A percentile compares a stretch with the other conserved stretches of the same genome.
Conservation (phyloP, 2,888 invertebrate species). For the Anarsia innoxiella region DNA sequence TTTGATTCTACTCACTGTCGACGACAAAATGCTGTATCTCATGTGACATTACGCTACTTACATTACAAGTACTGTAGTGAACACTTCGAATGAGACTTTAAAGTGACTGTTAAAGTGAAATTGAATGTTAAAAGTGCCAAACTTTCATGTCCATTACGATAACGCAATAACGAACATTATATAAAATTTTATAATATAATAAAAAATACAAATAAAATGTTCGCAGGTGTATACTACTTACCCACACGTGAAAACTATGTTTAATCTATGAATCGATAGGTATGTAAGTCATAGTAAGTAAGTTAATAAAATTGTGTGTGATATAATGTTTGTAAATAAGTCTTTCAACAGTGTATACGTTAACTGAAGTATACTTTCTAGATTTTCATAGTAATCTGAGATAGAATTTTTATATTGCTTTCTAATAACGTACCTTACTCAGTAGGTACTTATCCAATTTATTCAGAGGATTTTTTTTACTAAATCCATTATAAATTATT, state of each 20-base stretch:
- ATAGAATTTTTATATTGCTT: too few species aligned
- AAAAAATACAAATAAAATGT: constrained; percentile 27
- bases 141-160: constrained; percentile 57
- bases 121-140: constrained; percentile 52
- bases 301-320: constrained; percentile 41
- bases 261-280: too few species aligned
- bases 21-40: constrained; percentile 17
- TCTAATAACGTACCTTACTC: too few species aligned
- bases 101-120: constrained; percentile 29
- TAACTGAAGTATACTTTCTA: constrained; percentile 42
- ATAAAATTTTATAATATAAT: constrained; percentile 38
- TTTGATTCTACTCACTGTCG: too few species aligned
- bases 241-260: too few species aligned
- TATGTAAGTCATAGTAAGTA: constrained; percentile 12
- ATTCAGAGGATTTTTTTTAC: too few species aligned
- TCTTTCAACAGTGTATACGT: constrained; percentile 56
- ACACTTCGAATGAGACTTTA: constrained; percentile 22
- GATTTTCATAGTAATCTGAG: too few species aligned
- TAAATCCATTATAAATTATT: too few species aligned
- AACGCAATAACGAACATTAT: constrained; percentile 44
- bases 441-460: too few species aligned
- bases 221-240: constrained; percentile 31
- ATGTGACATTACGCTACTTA: constrained; percentile 20
- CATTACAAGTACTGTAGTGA: too few species aligned
- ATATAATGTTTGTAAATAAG: constrained; percentile 56